These are phyloP conservation scores for Lophius piscatorius DNA, from an alignment of 2,113 vertebrate genomes.

Conservation along the genomic window DNA sequence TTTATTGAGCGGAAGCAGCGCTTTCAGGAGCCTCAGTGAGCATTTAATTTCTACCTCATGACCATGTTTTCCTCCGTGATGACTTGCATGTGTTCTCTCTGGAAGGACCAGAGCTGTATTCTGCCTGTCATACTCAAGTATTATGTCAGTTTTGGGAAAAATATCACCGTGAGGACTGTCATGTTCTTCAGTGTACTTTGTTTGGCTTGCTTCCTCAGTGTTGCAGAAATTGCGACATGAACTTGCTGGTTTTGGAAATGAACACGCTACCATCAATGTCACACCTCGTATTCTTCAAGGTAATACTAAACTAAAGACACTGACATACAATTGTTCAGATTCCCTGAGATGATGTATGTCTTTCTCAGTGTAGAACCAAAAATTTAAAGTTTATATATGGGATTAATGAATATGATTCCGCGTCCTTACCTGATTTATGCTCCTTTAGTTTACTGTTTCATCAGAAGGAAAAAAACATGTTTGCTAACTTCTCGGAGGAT, in stretches of 20 bases:
- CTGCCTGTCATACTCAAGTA: not conserved
- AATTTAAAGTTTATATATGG: too few species aligned
- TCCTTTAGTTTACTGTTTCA: too few species aligned
- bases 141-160: too few species aligned
- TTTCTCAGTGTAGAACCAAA: not conserved
- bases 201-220: too few species aligned
- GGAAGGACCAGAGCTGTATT: constrained; percentile 11
- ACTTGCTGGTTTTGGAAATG: too few species aligned
- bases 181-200: constrained; percentile 17
- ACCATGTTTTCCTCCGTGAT: constrained; percentile 59
- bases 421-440: too few species aligned
- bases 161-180: constrained; percentile 5
- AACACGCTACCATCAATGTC: too few species aligned
- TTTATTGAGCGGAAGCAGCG: constrained; percentile 62
- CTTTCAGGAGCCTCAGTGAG: constrained; percentile 46
- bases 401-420: too few species aligned
- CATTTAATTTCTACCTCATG: constrained; percentile 65
- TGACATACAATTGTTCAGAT: not conserved
- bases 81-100: constrained; percentile 51
- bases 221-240: too few species aligned
- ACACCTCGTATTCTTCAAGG: too few species aligned
- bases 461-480: too few species aligned
- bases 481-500: constrained; percentile 5
- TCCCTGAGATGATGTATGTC: not conserved
- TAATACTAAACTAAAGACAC: too few species aligned